Conservation (phyloP, 2,888 invertebrate genomes). For the Acrocyrtus sp. region DNA sequence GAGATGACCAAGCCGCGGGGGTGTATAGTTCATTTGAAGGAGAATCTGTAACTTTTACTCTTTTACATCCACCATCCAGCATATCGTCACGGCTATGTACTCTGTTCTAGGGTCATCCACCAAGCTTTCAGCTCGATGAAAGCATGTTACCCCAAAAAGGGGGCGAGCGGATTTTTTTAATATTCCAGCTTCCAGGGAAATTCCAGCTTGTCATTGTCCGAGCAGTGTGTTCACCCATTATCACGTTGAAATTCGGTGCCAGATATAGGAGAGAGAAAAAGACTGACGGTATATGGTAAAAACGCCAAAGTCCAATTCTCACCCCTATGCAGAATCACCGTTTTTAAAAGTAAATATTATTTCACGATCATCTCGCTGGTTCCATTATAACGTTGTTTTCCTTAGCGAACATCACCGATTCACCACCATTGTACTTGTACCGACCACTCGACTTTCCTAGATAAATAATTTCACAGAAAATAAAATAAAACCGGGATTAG, state of each 20-base stretch:
- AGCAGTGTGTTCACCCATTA: conserved; percentile 13
- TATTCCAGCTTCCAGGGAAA: neutral
- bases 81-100: too few species aligned
- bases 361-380: too few species aligned
- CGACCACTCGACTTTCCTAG: conserved; percentile 18
- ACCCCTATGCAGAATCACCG: conserved; percentile 64
- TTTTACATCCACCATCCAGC: too few species aligned
- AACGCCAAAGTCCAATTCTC: conserved; percentile 64
- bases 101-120: neutral
- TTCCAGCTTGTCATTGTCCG: too few species aligned
- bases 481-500: neutral
- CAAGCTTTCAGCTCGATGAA: too few species aligned
- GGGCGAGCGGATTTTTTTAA: neutral
- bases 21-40: too few species aligned
- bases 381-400: too few species aligned
- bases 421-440: neutral
- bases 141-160: conserved; percentile 32
- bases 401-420: too few species aligned
- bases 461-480: conserved; percentile 24
- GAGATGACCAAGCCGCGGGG: too few species aligned
- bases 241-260: conserved; percentile 62
- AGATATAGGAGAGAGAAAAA: conserved; percentile 66
- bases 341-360: conserved; percentile 26
- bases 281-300: conserved; percentile 64
- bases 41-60: too few species aligned